These are phyloP conservation scores for Clarias magur DNA, from an alignment of 2,113 vertebrate genomes.

Conservation along the genomic window DNA sequence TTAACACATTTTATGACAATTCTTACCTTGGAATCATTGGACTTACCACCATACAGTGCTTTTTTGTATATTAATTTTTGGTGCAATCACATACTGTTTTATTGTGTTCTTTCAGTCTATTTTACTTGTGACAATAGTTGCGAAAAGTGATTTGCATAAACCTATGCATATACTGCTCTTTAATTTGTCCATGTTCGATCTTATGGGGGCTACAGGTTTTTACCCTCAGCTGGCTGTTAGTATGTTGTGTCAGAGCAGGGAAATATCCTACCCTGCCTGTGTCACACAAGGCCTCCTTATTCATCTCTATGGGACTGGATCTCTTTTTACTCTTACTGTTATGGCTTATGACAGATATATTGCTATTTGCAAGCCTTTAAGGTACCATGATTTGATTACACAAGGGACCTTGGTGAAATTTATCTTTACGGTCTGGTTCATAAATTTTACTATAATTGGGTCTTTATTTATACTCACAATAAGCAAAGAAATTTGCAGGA, in stretches of 20 bases:
- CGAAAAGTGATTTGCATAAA: neutral
- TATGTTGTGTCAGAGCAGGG: neutral
- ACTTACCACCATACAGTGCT: too few relatives aligned
- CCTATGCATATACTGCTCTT: conserved; percentile 2
- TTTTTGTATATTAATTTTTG: too few relatives aligned
- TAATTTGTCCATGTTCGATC: conserved; percentile 1
- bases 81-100: too few relatives aligned
- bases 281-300: neutral
- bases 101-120: neutral
- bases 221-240: neutral
- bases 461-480: neutral
- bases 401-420: neutral
- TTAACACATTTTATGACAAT: too few relatives aligned
- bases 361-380: conserved; percentile 15
- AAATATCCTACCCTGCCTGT: conserved; percentile 16
- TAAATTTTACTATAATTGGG: neutral
- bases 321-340: neutral
- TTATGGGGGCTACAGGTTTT: neutral
- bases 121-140: neutral
- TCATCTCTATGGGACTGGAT: neutral
- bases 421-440: neutral
- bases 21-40: too few relatives aligned
- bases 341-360: conserved; percentile 15
- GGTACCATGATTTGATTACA: neutral
- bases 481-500: conserved; percentile 1